Evolutionary conservation across 2,113 vertebrate genomes (phyloP).

Genomic region (Notothenia rossii): DNA sequence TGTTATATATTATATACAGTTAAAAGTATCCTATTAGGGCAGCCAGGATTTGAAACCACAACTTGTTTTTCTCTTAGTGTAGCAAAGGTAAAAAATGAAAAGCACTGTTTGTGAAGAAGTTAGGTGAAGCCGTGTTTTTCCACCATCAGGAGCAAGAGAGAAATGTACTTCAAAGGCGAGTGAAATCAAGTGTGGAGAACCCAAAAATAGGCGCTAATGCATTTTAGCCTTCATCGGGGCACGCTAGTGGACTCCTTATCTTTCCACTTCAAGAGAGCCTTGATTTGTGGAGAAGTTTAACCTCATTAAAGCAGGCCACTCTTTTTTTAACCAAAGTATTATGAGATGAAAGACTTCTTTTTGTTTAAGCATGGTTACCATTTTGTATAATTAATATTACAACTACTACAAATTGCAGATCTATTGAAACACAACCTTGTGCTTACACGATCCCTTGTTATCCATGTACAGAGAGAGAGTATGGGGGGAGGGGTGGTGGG

Average conservation of each 20-base stretch:
- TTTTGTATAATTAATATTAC: slow-evolving; percentile 14
- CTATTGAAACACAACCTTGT: neutral
- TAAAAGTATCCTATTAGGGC: slow-evolving; percentile 18
- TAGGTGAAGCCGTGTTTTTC: slow-evolving; percentile 11
- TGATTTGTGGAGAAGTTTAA: slow-evolving; percentile 42
- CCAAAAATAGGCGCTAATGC: slow-evolving; percentile 48
- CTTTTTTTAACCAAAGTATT: slow-evolving; percentile 19
- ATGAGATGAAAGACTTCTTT: neutral
- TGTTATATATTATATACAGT: neutral
- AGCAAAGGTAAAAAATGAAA: slow-evolving; percentile 31
- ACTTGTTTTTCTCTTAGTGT: slow-evolving; percentile 11
- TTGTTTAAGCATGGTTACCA: neutral
- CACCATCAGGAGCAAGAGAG: slow-evolving; percentile 25
- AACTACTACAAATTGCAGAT: slow-evolving; percentile 17
- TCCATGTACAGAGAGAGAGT: slow-evolving; percentile 22
- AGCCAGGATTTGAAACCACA: neutral
- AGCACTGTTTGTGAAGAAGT: slow-evolving; percentile 7
- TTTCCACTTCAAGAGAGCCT: slow-evolving; percentile 35
- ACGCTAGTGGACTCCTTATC: slow-evolving; percentile 41
- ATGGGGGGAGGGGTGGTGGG: neutral
- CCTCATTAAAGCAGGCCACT: slow-evolving; percentile 17
- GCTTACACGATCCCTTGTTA: slow-evolving; percentile 41
- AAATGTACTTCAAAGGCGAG: slow-evolving; percentile 53
- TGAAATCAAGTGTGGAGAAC: slow-evolving; percentile 58
- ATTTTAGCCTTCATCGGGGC: slow-evolving; percentile 28